phyloP scores from a whole-genome alignment of 2,888 invertebrate species.

The Dasypogon diadema region DNA sequence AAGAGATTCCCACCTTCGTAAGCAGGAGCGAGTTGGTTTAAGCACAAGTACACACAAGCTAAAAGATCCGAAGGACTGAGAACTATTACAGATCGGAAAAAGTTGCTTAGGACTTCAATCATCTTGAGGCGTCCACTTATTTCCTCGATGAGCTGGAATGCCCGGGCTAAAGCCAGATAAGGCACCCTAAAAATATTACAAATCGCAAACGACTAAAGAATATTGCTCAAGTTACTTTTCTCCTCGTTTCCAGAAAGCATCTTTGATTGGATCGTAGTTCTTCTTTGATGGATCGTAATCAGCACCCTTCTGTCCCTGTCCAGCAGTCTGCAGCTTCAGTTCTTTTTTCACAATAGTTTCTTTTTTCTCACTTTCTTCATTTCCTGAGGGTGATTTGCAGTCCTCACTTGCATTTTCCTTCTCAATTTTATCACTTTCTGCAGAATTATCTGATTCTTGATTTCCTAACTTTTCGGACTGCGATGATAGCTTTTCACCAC shows the following conservation, averaged over 20 bases:
- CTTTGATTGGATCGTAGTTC: constrained; percentile 84
- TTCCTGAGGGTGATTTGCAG: too few species aligned
- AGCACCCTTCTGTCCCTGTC: constrained; percentile 60
- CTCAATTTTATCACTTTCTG: not conserved
- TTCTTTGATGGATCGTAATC: constrained; percentile 79
- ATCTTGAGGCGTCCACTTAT: constrained; percentile 89
- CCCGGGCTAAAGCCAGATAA: constrained; percentile 90
- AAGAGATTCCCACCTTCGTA: constrained; percentile 79
- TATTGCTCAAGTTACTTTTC: constrained; percentile 72
- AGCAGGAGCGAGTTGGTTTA: constrained; percentile 96
- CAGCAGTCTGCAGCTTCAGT: constrained; percentile 58
- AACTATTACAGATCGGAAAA: constrained; percentile 89
- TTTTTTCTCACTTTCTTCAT: not conserved
- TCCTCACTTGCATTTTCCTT: too few species aligned
- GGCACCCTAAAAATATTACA: constrained; percentile 77
- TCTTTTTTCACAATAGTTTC: constrained; percentile 55
- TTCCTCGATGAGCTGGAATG: constrained; percentile 90
- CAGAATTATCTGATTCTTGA: not conserved
- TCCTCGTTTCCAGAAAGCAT: constrained; percentile 84
- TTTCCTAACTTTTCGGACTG: not conserved
- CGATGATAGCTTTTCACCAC: not conserved
- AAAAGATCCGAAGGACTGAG: constrained; percentile 91
- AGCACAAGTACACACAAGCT: constrained; percentile 90
- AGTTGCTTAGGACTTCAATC: constrained; percentile 91
- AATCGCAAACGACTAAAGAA: constrained; percentile 3